These are phyloP conservation scores for Geothlypis trichas DNA, from an alignment of 2,113 vertebrate genomes.

Conservation along the genomic window DNA sequence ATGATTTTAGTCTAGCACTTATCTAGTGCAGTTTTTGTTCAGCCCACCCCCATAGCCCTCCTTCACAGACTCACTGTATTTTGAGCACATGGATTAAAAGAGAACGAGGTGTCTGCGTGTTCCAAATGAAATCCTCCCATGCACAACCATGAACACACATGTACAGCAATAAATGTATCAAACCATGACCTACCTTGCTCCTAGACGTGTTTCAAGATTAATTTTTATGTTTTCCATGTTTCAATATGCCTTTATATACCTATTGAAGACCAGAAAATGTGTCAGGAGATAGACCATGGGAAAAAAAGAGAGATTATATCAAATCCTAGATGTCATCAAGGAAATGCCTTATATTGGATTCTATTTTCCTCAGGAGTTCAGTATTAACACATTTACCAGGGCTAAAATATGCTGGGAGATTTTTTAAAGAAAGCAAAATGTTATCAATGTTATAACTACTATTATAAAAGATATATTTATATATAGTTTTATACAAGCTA, in stretches of 20 bases:
- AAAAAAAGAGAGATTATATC: background rate
- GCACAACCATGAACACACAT: background rate
- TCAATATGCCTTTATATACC: background rate
- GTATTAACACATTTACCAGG: background rate
- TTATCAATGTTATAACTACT: background rate
- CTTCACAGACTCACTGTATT: background rate
- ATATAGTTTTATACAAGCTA: background rate
- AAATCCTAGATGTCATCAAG: background rate
- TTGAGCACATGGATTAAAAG: background rate
- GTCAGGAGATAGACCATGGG: fast-evolving
- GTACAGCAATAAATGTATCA: background rate
- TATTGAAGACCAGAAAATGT: background rate
- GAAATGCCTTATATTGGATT: background rate
- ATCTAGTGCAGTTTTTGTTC: background rate
- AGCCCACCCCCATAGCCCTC: background rate
- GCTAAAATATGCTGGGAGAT: background rate
- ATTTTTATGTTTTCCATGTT: background rate
- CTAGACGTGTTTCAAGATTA: background rate
- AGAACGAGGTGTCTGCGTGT: background rate
- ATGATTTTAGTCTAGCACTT: background rate
- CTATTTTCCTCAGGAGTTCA: background rate
- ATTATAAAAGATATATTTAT: background rate
- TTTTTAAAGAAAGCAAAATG: background rate
- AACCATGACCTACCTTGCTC: background rate
- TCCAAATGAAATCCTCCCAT: background rate